These are phyloP conservation scores for Cochlearius cochlearius DNA, from an alignment of 2,113 vertebrate genomes.

Conservation along the genomic window DNA sequence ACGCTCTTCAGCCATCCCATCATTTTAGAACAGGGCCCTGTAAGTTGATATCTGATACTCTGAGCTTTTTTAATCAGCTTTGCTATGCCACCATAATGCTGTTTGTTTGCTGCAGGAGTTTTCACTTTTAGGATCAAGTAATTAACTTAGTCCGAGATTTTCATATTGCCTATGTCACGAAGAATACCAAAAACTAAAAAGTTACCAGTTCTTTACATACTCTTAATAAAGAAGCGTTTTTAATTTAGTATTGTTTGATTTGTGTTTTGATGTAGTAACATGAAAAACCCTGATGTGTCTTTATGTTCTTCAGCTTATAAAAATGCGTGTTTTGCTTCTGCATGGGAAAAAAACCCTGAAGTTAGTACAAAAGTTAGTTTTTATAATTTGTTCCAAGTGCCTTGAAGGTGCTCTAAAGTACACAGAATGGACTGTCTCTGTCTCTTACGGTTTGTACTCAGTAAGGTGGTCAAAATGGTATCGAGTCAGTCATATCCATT, in stretches of 20 bases:
- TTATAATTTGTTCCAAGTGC: background rate
- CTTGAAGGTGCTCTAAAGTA: background rate
- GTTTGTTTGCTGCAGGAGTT: background rate
- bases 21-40: background rate
- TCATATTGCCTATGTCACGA: background rate
- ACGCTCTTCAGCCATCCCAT: background rate
- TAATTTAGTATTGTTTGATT: background rate
- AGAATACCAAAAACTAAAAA: background rate
- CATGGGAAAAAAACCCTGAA: accelerated
- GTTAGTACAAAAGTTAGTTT: background rate
- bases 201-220: background rate
- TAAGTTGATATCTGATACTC: background rate
- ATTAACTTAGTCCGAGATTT: background rate
- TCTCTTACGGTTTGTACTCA: background rate
- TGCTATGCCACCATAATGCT: background rate
- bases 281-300: background rate
- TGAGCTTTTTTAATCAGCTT: background rate
- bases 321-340: background rate
- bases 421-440: background rate
- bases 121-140: background rate
- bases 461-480: background rate
- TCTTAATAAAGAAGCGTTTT: background rate
- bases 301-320: background rate
- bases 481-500: background rate
- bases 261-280: background rate